Percentiles rank a stretch among this genome's conserved stretches.
Evolutionary conservation across 2,797 vertebrate genomes (phyloP).

Genomic region (Petrocephalus schoutedeni): DNA sequence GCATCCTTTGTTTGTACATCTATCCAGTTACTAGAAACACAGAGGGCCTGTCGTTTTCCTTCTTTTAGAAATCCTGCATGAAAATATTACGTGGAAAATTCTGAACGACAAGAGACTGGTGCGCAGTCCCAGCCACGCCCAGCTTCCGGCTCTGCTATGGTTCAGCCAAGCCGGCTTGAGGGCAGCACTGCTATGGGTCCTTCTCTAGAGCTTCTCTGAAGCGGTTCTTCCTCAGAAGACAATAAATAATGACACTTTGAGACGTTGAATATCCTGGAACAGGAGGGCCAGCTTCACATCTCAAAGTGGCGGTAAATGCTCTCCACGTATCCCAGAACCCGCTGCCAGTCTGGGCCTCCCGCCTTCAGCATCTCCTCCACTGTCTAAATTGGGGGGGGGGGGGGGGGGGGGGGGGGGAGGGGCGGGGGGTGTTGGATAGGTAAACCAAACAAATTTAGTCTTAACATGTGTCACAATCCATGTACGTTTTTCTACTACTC

Average conservation of each 20-base stretch:
- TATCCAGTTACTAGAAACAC: background rate
- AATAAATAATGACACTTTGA: background rate
- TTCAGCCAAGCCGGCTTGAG: background rate
- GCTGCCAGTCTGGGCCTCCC: conserved; percentile 75
- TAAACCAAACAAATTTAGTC: background rate
- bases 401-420: background rate
- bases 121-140: background rate
- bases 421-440: background rate
- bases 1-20: background rate
- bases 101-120: background rate
- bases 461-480: background rate
- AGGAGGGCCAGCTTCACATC: conserved; percentile 51
- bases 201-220: background rate
- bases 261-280: background rate
- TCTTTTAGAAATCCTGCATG: background rate
- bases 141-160: background rate
- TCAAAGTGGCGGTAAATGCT: conserved; percentile 75
- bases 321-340: conserved; percentile 72
- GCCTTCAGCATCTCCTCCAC: conserved; percentile 67
- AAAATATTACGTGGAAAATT: background rate
- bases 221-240: background rate
- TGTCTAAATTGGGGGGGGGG: conserved; percentile 45
- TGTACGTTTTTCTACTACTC: background rate
- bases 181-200: background rate
- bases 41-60: background rate